Base-by-base conservation (phyloP, 2,888 invertebrate species). In the Clusia tigrina region DNA sequence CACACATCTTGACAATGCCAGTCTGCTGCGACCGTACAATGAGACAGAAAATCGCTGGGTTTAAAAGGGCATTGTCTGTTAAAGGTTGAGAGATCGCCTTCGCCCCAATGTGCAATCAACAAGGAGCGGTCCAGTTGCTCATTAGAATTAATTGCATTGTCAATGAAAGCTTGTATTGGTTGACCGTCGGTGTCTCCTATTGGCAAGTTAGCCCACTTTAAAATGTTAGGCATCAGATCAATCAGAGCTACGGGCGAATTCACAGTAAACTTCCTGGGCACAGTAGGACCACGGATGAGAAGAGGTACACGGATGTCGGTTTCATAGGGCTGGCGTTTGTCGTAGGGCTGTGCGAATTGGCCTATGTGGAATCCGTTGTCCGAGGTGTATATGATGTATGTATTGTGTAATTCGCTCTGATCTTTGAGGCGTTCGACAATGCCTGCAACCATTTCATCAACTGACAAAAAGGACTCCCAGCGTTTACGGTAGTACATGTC, bases 291-390 rank as follows among this genome's bases (percentile, higher is more conserved):
- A 53, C 90, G 86, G 1, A 96, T 88, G 54, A 95, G 76, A 2
- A 96, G 85, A 0, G 96, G 96, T 0, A 96, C 90, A 70, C 90
- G 87, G 48, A 95, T 90, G 77, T 96, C 96, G 0, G 93, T 90
- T 79, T 96, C 95, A 82, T 96, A 96, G 0, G 93, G 92, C 74
- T 95, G 94, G 1, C 96, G 86, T 78, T 96, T 96, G 83, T 96
- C 96, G 84, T 89, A 90, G 0, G 94, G 91, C 84, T 94, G 89
- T 2, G 92, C 89, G 83, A 94, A 95, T 85, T 96, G 95, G 12
- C 95, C 95, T 71, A 95, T 86, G 83, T 96, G 96, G 82, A 90
- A 96, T 22, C 96, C 96, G 83, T 96, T 94, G 78, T 96, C 96
- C 0, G 95, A 95, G 0, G 94, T 91, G 74, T 89, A 94, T 58